Evolutionary conservation across 2,797 vertebrate species (phyloP), one percentile per base, ranked within the genome.

Genomic region (Sternarchorhynchus goeldii): DNA sequence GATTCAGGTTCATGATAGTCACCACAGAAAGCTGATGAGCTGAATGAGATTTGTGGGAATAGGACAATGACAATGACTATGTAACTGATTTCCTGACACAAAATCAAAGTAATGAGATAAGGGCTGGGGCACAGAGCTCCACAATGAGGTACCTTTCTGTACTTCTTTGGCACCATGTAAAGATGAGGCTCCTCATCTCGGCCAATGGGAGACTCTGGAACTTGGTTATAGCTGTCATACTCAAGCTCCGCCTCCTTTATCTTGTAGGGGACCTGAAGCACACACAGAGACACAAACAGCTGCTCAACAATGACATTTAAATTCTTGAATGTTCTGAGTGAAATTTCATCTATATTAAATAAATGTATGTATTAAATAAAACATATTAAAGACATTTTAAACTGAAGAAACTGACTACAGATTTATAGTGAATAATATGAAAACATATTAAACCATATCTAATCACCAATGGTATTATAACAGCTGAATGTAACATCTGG

Each of bases 161-260:
- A 99, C 87, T 99, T 99, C 90, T 99, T 99, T 78, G 96, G 94
- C 81, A 99, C 95, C 96, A 96, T 97, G 87, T 97, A 96, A 76
- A 97, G 95, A 76, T 98, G 96, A 0, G 96, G 96, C 84, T 98
- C 96, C 85, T 98, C 96, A 65, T 99, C 97, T 14, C 97, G 92
- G 1, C 98, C 98, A 2, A 96, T 94, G 0, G 96, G 97, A 29
- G 97, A 99, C 86, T 99, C 98, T 0, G 96, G 95, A 29, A 98
- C 94, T 87, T 99, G 96, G 88, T 90, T 98, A 91, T 97, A 99
- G 86, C 88, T 96, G 85, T 99, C 97, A 17, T 96, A 97, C 86
- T 99, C 96, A 0, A 91, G 94, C 86, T 98, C 97, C 0, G 90
- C 88, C 29, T 99, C 97, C 84, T 97, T 98, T 6, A 97, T 88